Base-by-base conservation (phyloP, 2,888 invertebrate genomes). In the Cancer borealis region DNA sequence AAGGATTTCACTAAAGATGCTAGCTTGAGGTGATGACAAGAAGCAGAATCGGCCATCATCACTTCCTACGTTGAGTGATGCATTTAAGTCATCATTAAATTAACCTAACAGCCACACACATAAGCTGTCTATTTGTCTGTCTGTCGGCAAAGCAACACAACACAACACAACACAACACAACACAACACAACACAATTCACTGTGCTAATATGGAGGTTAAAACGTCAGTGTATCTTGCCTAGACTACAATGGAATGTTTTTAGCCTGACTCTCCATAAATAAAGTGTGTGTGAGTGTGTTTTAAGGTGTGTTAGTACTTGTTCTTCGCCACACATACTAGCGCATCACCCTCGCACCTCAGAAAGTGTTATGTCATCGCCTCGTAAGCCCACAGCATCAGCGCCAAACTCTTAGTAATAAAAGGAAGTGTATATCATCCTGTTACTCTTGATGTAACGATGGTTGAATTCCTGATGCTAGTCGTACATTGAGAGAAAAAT, bases 211-310 rank as follows among this genome's bases (percentile, higher is more conserved):
- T 39, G 39, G 39, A 60, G 4, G 21, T 66, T 26, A 73, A 73
- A 26, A 73, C 26, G 26, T 73, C 73, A 73, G 73, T 73, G 73
- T 73, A 26, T 26, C 73, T 73, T 26, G n/a, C 73, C 73, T 73
- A 84, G 1, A 30, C 84, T 84, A 84, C 39, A 84, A 26, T 84
- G 84, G 84, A 84, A 84, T 84, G 84, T 84, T 84, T 39, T 84
- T 10, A 39, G 84, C 14, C 14, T 39, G 73, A 84, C 84, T 39
- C 84, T 39, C n/a, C 84, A 84, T 21, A 3, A n/a, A 8, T 79
- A 0, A 39, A 12, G 84, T 84, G 39, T 84, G 39, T 4, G 84
- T 84, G 84, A 0, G 84, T 39, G 84, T 39, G 84, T n/a, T 26
- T 73, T 8, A 26, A 73, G 1, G 73, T 73, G 73, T 73, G 60